Evolutionary conservation across 2,888 invertebrate species (phyloP).

Genomic region (Andrena flavipes): DNA sequence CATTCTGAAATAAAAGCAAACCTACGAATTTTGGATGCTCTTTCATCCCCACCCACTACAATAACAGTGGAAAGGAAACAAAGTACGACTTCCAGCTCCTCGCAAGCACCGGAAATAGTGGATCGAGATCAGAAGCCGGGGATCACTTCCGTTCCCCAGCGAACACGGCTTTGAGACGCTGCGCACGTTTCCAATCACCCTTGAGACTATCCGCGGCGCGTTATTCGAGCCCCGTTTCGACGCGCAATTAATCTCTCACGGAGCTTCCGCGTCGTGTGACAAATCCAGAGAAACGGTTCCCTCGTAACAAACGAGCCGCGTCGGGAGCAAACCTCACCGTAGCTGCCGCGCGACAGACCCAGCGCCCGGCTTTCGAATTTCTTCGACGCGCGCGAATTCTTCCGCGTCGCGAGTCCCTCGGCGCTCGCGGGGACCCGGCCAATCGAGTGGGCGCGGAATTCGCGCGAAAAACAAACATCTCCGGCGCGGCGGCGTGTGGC

Average conservation of each 20-base stretch:
- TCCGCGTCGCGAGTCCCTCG: constrained; percentile 9
- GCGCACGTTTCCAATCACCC: constrained; percentile 34
- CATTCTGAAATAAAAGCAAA: too few species aligned
- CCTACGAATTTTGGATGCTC: too few species aligned
- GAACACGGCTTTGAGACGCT: background rate
- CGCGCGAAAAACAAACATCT: constrained; percentile 44
- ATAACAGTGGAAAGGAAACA: too few species aligned
- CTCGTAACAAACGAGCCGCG: background rate
- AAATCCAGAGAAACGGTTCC: constrained; percentile 18
- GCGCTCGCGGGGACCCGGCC: background rate
- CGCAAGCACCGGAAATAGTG: background rate
- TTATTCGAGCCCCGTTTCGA: constrained; percentile 11
- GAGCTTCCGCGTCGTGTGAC: constrained; percentile 28
- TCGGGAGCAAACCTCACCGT: background rate
- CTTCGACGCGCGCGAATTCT: constrained; percentile 1
- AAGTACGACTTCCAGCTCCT: too few species aligned
- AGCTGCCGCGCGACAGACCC: background rate
- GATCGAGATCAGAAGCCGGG: constrained; percentile 3
- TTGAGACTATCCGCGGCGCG: constrained; percentile 9
- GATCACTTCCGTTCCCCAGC: background rate
- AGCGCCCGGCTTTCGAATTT: constrained; percentile 31
- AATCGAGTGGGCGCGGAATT: constrained; percentile 37
- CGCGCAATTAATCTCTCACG: constrained; percentile 31
- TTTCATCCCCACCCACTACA: too few species aligned
- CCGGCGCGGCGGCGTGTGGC: background rate